These are phyloP conservation scores for Sphaerodactylus townsendi DNA, from an alignment of 2,113 vertebrate genomes.

Conservation along the genomic window DNA sequence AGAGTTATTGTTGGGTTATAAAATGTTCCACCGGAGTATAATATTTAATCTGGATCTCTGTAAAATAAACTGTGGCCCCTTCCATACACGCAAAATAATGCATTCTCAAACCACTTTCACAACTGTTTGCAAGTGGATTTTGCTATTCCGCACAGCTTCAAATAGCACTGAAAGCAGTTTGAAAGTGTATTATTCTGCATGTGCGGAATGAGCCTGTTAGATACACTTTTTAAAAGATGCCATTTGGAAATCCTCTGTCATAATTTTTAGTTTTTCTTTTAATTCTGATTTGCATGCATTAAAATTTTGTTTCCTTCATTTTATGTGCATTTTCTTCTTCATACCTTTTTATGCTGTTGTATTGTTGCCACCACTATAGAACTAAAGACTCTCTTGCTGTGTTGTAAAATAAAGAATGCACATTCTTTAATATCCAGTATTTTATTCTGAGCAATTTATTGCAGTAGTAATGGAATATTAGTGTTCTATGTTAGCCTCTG, in stretches of 20 bases:
- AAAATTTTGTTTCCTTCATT: conserved; percentile 48
- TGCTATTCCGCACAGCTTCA: too few species aligned
- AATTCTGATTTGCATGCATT: conserved; percentile 59
- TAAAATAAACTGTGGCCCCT: conserved; percentile 26
- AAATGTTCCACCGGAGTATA: conserved; percentile 45
- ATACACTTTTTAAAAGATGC: not conserved
- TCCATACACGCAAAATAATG: too few species aligned
- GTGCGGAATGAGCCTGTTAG: too few species aligned
- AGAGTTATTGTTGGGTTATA: conserved; percentile 41
- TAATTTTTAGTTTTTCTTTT: conserved; percentile 53
- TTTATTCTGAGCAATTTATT: conserved; percentile 59
- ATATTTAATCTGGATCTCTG: conserved; percentile 30
- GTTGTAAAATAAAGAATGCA: conserved; percentile 47
- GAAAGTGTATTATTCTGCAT: too few species aligned
- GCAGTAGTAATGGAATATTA: conserved; percentile 14
- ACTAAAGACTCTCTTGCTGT: conserved; percentile 29
- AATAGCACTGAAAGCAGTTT: too few species aligned
- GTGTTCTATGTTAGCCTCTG: too few species aligned
- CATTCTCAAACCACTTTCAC: too few species aligned
- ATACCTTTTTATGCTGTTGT: conserved; percentile 50
- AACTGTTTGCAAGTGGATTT: too few species aligned
- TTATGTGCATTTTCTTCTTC: conserved; percentile 53
- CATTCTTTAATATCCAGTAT: conserved; percentile 48
- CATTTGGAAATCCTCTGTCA: conserved; percentile 34
- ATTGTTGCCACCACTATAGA: conserved; percentile 47